Evolutionary conservation across 1,140 invertebrate species (phyloP).

Genomic region (Cherax quadricarinatus): DNA sequence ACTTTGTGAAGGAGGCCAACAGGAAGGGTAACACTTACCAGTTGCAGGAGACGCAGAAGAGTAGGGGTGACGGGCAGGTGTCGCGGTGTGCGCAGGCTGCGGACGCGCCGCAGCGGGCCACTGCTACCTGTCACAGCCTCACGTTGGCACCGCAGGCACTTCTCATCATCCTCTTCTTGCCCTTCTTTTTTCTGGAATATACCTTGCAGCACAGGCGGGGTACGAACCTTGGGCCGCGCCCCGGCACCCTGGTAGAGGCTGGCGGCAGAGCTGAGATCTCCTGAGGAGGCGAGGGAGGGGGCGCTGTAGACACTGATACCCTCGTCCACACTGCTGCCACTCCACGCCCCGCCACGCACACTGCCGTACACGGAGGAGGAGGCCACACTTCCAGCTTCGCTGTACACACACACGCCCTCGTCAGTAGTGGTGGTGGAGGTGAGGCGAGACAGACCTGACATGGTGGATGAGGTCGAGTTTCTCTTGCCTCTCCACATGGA

Average conservation of each 20-base stretch:
- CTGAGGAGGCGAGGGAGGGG: conserved; percentile 36
- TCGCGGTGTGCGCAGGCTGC: conserved; percentile 55
- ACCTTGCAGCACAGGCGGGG: not conserved
- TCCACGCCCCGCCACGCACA: conserved; percentile 32
- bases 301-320: conserved; percentile 54
- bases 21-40: conserved; percentile 47
- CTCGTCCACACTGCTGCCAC: conserved; percentile 39
- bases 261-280: conserved; percentile 3
- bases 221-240: conserved; percentile 46
- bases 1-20: no score
- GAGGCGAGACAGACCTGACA: conserved; percentile 53
- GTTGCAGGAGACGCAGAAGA: conserved; percentile 62
- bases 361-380: conserved; percentile 56
- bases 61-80: conserved; percentile 71
- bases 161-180: conserved; percentile 53
- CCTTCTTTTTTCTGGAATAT: conserved; percentile 25
- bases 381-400: conserved; percentile 51
- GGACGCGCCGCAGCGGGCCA: conserved; percentile 30
- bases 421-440: conserved; percentile 69
- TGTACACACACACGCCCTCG: conserved; percentile 69
- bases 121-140: conserved; percentile 38
- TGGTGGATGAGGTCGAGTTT: conserved; percentile 43
- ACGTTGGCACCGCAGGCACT: conserved; percentile 66
- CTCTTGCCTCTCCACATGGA: conserved; percentile 27
- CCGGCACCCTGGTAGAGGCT: conserved; percentile 29